Percentiles rank a stretch among this genome's conserved stretches.
Evolutionary conservation across 2,113 vertebrate genomes (phyloP).

Genomic region (Copsychus sechellarum): DNA sequence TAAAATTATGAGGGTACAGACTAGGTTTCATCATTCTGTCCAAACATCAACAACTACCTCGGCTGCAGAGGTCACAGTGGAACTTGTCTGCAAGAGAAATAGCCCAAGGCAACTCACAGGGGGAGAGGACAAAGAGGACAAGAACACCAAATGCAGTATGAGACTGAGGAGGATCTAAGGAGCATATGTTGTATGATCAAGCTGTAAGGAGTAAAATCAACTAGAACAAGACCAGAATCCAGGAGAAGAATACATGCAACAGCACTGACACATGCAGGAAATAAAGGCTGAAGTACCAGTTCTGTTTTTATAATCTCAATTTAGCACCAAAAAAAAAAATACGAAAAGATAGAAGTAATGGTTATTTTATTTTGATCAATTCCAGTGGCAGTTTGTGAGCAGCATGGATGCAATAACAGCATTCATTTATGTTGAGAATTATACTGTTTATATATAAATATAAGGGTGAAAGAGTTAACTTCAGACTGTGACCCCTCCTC

Average conservation of each 20-base stretch:
- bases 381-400: neutral
- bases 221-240: neutral
- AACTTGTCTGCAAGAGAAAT: neutral
- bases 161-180: neutral
- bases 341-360: neutral
- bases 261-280: neutral
- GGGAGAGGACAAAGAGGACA: neutral
- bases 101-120: neutral
- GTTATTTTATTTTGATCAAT: neutral
- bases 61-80: neutral
- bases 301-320: neutral
- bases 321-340: neutral
- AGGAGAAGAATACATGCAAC: neutral
- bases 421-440: neutral
- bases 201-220: neutral
- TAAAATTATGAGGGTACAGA: neutral
- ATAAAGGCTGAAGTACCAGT: neutral
- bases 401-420: neutral
- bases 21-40: neutral
- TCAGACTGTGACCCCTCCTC: neutral
- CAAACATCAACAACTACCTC: neutral
- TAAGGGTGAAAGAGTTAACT: neutral
- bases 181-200: neutral
- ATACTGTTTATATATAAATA: neutral
- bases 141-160: neutral